These are phyloP conservation scores for Phlogophora meticulosa DNA, from an alignment of 2,888 invertebrate genomes.

Conservation along the genomic window DNA sequence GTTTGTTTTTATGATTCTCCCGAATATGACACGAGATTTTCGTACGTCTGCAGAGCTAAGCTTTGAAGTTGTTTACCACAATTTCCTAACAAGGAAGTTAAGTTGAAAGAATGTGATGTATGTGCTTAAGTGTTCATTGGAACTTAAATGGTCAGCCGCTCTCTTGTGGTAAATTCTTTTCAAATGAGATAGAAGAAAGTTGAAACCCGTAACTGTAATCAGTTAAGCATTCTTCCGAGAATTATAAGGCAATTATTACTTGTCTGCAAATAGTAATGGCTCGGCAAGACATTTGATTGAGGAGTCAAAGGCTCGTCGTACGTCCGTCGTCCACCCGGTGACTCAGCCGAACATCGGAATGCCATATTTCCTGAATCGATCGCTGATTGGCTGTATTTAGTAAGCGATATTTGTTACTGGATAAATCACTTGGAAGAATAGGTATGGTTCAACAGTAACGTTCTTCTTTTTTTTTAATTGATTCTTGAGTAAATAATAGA, in stretches of 20 bases:
- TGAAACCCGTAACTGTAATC: conserved; percentile 51
- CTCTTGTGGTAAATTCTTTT: conserved; percentile 51
- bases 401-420: conserved; percentile 50
- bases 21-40: conserved; percentile 21
- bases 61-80: not conserved
- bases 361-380: conserved; percentile 82
- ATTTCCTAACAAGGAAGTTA: conserved; percentile 4
- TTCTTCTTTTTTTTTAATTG: not conserved
- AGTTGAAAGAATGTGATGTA: conserved; percentile 23
- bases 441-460: not conserved
- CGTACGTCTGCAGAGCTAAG: not conserved
- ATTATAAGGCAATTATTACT: conserved; percentile 66
- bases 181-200: conserved; percentile 43
- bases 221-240: conserved; percentile 64
- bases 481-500: no score
- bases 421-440: conserved; percentile 7
- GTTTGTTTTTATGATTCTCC: conserved; percentile 70
- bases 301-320: conserved; percentile 55
- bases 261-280: conserved; percentile 60
- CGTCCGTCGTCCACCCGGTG: conserved; percentile 59
- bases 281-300: conserved; percentile 63
- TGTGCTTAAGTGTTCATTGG: conserved; percentile 25
- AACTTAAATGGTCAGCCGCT: conserved; percentile 31
- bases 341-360: conserved; percentile 79
- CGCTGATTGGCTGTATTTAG: conserved; percentile 69